Evolutionary conservation across 2,113 vertebrate species (phyloP).

Genomic region (Aptenodytes patagonicus): DNA sequence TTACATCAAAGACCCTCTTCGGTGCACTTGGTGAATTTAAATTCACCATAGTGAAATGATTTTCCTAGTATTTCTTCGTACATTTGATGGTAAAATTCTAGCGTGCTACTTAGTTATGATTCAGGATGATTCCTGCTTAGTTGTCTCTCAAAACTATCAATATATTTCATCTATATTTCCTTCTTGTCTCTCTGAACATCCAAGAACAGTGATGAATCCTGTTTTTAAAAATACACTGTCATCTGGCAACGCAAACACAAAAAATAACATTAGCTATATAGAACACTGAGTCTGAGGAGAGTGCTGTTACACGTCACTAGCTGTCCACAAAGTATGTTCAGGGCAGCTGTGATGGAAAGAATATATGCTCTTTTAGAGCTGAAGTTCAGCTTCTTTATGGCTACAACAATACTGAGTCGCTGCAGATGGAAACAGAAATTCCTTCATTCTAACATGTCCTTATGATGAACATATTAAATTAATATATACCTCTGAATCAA

Average conservation of each 20-base stretch:
- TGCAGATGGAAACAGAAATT: neutral
- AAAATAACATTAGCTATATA: neutral
- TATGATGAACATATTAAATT: neutral
- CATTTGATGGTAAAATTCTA: neutral
- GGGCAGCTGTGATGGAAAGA: neutral
- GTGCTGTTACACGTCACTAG: neutral
- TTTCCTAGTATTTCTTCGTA: neutral
- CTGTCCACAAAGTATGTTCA: neutral
- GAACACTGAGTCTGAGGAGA: neutral
- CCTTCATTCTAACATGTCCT: neutral
- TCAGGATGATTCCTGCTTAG: neutral
- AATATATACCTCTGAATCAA: neutral
- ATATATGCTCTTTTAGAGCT: neutral
- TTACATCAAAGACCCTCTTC: neutral
- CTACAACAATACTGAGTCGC: neutral
- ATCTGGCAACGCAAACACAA: neutral
- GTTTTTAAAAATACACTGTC: neutral
- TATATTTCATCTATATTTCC: neutral
- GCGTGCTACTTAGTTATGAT: accelerated
- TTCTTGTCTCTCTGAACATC: neutral
- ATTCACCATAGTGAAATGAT: neutral
- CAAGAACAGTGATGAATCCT: neutral
- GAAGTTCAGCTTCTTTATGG: neutral
- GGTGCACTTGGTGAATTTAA: neutral
- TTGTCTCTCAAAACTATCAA: neutral